Evolutionary conservation across 2,797 vertebrate species (phyloP).

Genomic region (Poecilia picta): DNA sequence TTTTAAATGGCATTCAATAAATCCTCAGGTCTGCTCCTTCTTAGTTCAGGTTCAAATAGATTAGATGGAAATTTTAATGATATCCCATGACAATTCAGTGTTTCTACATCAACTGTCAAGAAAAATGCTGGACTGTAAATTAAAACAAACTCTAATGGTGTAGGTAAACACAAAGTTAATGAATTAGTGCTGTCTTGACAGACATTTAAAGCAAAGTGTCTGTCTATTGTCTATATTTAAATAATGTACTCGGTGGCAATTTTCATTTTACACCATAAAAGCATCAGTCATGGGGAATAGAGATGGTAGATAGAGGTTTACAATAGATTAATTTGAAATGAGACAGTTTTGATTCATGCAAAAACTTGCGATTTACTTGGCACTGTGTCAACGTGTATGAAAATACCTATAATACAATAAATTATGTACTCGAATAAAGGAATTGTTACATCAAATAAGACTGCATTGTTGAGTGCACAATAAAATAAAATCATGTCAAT

Average conservation of each 20-base stretch:
- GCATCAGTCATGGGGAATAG: neutral
- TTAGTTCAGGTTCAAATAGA: constrained; percentile 55
- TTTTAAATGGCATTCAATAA: constrained; percentile 76
- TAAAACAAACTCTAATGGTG: neutral
- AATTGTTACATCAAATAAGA: too few relatives aligned
- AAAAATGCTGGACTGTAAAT: neutral
- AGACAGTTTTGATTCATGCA: neutral
- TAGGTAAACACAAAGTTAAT: neutral
- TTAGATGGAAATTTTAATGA: constrained; percentile 48
- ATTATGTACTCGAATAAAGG: neutral
- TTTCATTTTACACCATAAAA: neutral
- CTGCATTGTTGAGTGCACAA: neutral
- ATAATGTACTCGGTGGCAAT: neutral
- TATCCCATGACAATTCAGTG: constrained; percentile 10
- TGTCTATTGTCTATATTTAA: too few relatives aligned
- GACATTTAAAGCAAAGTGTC: neutral
- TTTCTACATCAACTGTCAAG: constrained; percentile 7
- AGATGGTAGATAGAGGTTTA: neutral
- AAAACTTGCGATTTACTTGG: neutral
- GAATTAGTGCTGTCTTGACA: neutral
- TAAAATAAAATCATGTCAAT: neutral
- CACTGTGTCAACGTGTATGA: neutral
- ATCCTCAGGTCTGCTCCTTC: constrained; percentile 60
- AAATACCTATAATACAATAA: neutral
- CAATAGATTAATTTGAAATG: neutral